These are phyloP conservation scores for Ochropacha duplaris DNA, from an alignment of 2,888 invertebrate species.

Conservation along the genomic window DNA sequence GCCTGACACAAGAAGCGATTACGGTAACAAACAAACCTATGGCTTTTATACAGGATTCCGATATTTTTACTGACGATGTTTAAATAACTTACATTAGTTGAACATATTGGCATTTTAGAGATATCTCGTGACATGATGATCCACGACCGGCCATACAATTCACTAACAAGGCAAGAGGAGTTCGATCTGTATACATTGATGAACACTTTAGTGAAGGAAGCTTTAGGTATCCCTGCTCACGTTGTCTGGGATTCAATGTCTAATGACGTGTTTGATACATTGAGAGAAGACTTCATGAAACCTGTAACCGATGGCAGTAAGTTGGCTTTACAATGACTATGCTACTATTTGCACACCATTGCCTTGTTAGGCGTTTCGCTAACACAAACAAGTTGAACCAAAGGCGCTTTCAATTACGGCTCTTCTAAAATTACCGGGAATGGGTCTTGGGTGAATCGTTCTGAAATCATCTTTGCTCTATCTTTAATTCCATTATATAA, in stretches of 20 bases:
- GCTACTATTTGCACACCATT: too few species aligned
- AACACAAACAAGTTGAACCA: too few species aligned
- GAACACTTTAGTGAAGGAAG: slow-evolving; percentile 87
- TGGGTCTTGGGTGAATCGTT: too few species aligned
- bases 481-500: too few species aligned
- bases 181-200: slow-evolving; percentile 82
- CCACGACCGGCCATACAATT: slow-evolving; percentile 43
- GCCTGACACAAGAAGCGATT: slow-evolving; percentile 43
- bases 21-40: slow-evolving; percentile 39
- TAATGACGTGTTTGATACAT: slow-evolving; percentile 80
- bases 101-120: too few species aligned
- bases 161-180: slow-evolving; percentile 36
- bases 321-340: slow-evolving; percentile 17
- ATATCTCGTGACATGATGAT: slow-evolving; percentile 60
- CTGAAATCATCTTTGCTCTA: too few species aligned
- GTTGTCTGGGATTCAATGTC: slow-evolving; percentile 87
- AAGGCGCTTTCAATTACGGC: too few species aligned
- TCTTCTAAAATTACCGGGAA: too few species aligned
- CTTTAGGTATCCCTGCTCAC: slow-evolving; percentile 84
- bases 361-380: too few species aligned
- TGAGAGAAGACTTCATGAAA: slow-evolving; percentile 90
- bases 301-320: slow-evolving; percentile 85
- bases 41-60: too few species aligned
- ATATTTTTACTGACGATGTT: neutral
- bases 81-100: too few species aligned